Evolutionary conservation across 2,113 vertebrate species (phyloP), one percentile per base, ranked within the genome.

Genomic region (Gallinago jamesoni): DNA sequence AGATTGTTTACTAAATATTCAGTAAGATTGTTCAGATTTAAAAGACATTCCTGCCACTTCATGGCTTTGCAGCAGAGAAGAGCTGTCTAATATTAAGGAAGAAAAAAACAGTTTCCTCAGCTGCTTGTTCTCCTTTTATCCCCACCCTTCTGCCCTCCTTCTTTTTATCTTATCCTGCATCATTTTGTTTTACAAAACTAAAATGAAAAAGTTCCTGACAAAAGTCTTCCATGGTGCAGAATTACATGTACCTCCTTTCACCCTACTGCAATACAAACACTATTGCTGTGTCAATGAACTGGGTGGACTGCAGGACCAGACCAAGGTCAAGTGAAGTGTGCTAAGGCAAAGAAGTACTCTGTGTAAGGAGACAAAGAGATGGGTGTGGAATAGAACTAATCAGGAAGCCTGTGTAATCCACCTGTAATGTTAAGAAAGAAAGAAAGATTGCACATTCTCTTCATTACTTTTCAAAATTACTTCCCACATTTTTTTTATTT

Each of bases 401-500:
- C 30, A 56, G 20, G 50, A 77, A 77, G 7, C 6, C 14, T 80
- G 4, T 33, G 27, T 53, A 5, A 52, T 62, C 14, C 4, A 64
- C 17, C 4, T 55, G 10, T 7, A 63, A 66, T 7, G 5, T 7
- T 22, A 60, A 55, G 15, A 20, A 39, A 45, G 15, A 20, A 39
- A 45, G 78, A 30, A 24, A 64, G 2, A 35, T 31, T 78, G 3
- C 1, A 23, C 19, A 1, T 23, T 20, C 62, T 3, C 13, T 47
- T 81, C 23, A 11, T 39, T 68, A 7, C 30, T 68, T 55, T 33
- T 79, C 21, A 15, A 4, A 55, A 17, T 37, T 82, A 39, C 3
- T 75, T 21, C 2, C 17, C 2, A n/a, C 5, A 11, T 0, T 4
- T 27, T 15, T 52, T 52, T 28, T 25, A 4, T 27, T 23, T 22